Evolutionary conservation across 2,888 invertebrate species (phyloP).

Genomic region (Pristionchus japonicus): DNA sequence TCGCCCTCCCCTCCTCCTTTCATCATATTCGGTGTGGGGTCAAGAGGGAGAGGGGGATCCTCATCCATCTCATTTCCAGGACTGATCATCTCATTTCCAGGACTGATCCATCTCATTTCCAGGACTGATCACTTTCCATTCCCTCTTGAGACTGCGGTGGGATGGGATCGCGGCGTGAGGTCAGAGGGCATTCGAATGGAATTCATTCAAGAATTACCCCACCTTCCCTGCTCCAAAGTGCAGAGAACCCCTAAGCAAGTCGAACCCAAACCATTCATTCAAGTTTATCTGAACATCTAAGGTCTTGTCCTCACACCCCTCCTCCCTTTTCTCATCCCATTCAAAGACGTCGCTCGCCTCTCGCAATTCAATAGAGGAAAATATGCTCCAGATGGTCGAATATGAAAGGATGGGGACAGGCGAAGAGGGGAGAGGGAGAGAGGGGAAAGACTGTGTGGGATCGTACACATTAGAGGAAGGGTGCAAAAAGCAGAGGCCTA

Average conservation of each 20-base stretch:
- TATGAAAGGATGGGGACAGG: neutral
- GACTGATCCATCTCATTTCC: slow-evolving; percentile 35
- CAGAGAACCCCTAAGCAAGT: neutral
- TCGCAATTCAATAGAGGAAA: neutral
- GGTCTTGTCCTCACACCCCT: neutral
- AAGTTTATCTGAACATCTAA: neutral
- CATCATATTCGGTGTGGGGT: slow-evolving; percentile 3
- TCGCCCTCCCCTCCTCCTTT: neutral
- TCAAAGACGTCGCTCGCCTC: slow-evolving; percentile 4
- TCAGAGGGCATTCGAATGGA: neutral
- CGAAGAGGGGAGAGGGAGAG: neutral
- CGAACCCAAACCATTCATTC: neutral
- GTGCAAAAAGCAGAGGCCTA: neutral
- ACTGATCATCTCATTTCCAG: no score
- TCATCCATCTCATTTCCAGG: slow-evolving; percentile 29
- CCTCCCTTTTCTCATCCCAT: neutral
- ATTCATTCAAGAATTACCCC: no score
- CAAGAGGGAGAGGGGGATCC: neutral
- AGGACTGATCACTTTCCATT: slow-evolving; percentile 1
- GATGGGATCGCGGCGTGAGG: neutral
- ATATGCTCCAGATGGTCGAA: slow-evolving; percentile 22
- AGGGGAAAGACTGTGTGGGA: neutral
- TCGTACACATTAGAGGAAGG: slow-evolving; percentile 1
- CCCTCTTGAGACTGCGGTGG: neutral
- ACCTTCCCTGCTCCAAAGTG: no score